These are phyloP conservation scores for Cichladusa arquata DNA, from an alignment of 2,113 vertebrate species.

Conservation along the genomic window DNA sequence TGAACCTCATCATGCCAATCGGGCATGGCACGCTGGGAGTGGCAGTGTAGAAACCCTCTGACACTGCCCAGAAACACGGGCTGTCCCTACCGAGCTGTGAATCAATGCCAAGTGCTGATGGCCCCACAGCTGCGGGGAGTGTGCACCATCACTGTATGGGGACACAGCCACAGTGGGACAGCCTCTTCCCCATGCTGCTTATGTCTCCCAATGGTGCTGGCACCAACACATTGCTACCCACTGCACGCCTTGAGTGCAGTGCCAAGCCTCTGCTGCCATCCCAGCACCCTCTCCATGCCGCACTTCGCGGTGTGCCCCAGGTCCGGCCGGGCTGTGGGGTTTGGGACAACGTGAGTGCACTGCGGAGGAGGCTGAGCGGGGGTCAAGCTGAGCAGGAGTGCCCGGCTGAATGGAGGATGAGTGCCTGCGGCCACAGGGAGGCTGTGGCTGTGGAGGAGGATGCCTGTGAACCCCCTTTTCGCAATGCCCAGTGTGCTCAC, in stretches of 20 bases:
- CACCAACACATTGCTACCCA: rapidly evolving
- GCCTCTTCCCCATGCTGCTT: background rate
- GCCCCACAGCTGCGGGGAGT: background rate
- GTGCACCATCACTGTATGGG: rapidly evolving
- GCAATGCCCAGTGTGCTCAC: background rate
- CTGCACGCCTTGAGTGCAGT: rapidly evolving
- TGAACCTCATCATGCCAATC: background rate
- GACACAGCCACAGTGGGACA: rapidly evolving
- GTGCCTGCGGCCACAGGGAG: background rate
- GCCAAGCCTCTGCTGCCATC: rapidly evolving
- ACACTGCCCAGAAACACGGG: rapidly evolving
- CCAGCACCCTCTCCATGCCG: background rate
- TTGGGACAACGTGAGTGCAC: background rate
- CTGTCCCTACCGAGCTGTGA: rapidly evolving
- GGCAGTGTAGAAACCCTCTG: background rate
- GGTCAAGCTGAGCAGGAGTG: background rate
- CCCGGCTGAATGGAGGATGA: background rate
- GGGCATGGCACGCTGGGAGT: rapidly evolving
- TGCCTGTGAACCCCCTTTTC: background rate
- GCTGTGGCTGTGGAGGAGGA: background rate
- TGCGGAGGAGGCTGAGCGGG: background rate
- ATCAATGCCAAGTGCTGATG: rapidly evolving
- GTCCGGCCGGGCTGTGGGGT: too few species aligned
- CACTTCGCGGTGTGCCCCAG: background rate
- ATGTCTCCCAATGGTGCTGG: rapidly evolving